Base-by-base conservation (phyloP, 2,888 invertebrate genomes). In the Sisyra nigra region DNA sequence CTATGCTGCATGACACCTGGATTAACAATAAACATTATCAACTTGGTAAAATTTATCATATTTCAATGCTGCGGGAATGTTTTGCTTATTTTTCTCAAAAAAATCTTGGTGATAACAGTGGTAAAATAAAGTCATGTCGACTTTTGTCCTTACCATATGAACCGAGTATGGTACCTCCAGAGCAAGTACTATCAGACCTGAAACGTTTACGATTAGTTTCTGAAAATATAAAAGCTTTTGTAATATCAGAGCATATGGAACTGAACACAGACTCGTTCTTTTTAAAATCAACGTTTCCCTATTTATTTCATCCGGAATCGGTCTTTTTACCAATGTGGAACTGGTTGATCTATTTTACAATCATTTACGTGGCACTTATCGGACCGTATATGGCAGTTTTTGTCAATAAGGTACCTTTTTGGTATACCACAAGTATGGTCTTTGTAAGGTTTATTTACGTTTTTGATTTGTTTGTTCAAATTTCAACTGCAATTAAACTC, bases 241-340 rank as follows among this genome's bases (percentile, higher is more conserved):
- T 51, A 1, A 44, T 54, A 8, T 44, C 49, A 2, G 53, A 53
- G 39, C 48, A 50, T 18, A 48, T 51, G n/a, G 51, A 51, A 33
- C 36, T 53, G 2, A 49, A 49, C 6, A 49, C 49, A 6, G 53
- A 54, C 33, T 47, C 48, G 1, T 49, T 54, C 13, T 54, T 54
- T 34, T 14, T 51, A n/a, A 50, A 46, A 41, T 39, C 42, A 14
- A 48, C 37, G 6, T 54, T 46, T 35, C 54, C 53, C 6, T 48
- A 47, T 32, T 50, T 54, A 11, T 45, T 54, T n/a, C 50, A 51
- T 32, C 53, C 53, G 5, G 46, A 50, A 7, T 53, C 53, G 4
- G 47, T 52, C 6, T 45, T 54, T 35, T 34, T 52, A 9, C 18
- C 38, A 11, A 31, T 48, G 9, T 54, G 53, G 54, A 45, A 50